Base-by-base conservation (phyloP, 92 coral and sea anemone genomes). In the Palythoa heliodiscus region DNA sequence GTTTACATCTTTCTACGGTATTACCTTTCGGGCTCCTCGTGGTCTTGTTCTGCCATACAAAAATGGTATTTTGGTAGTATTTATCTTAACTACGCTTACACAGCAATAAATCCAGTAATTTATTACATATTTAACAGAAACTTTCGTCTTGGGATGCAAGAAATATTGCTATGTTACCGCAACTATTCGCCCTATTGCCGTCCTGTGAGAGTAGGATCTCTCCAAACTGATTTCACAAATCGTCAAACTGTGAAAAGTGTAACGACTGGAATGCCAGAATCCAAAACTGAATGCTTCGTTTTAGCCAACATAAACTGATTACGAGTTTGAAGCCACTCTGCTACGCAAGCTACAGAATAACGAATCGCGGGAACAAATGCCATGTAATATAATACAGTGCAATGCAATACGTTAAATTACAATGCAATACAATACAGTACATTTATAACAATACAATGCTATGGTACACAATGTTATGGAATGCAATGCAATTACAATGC, bases 1-100 rank as follows among this genome's bases (percentile, higher is more conserved):
- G n/a, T 50, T 2, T 74, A 74, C 57, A 43, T 74, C 60, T 74
- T 74, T 22, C 35, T 74, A n/a, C 24, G 47, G 29, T 74, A 74
- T 47, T 74, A 74, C 17, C 9, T 20, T 0, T 74, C 48, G 10
- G 78, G 60, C 3, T 20, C 78, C 3, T 19, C 15, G 13, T 74
- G 78, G 78, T 43, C 78, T 5, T 74, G 78, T 74, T 3, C 1
- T 50, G 48, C 78, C 3, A 16, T 74, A 25, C 78, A 50, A 50
- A 50, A 35, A 4, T 25, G 48, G 16, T 55, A 55, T 50, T 22
- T 47, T 19, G 55, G 61, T 25, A 52, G 61, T 55, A 74, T 43
- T 11, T 74, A 48, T 39, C 20, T 74, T 14, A 74, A 74, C 38
- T 74, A 74, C 10, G 11, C 47, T 2, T 74, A 74, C 37, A 74